Evolutionary conservation across 2,888 invertebrate species (phyloP), one percentile per base, ranked within the genome.

Genomic region (Chalcosyrphus nemorum): DNA sequence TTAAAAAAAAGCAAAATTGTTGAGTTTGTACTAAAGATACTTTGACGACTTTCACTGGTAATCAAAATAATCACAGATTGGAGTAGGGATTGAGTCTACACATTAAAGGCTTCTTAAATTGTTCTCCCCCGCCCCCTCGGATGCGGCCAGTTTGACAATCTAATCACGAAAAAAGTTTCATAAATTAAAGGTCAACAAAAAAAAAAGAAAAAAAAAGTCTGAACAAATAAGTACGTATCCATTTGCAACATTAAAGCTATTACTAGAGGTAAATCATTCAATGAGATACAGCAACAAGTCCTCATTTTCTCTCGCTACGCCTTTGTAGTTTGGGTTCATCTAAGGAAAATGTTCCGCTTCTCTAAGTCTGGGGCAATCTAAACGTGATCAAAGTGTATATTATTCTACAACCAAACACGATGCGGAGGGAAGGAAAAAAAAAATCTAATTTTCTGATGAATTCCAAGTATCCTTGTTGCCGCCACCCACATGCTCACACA

Each of bases 401-500:
- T 24, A 65, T 43, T 54, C 54, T 9, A 32, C 27, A 50, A 9
- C 19, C 15, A n/a, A 32, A 41, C 27, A 21, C 19, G 29, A 19
- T 43, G 43, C 19, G 29, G 21, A 47, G n/a, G n/a, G n/a, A n/a
- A n/a, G n/a, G n/a, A n/a, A n/a, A n/a, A 50, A 29, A 19, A 45
- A 7, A 81, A 76, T 71, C 65, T 76, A 65, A 81, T 81, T 81
- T 76, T 71, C 52, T 71, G 45, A 71, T 70, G 35, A 57, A 65
- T 57, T 56, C 65, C 19, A 45, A 74, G 63, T 43, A 41, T 54
- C 2, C 17, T 29, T 19, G 2, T n/a, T n/a, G n/a, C n/a, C n/a
- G n/a, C n/a, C n/a, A n/a, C n/a, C n/a, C n/a, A 24, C 24, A 2
- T 24, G 2, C 24, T n/a, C 13, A 38, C 32, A 45, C 21, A 29